Base-by-base conservation (phyloP, 2,888 invertebrate genomes). In the Acanthoscelides obtectus region DNA sequence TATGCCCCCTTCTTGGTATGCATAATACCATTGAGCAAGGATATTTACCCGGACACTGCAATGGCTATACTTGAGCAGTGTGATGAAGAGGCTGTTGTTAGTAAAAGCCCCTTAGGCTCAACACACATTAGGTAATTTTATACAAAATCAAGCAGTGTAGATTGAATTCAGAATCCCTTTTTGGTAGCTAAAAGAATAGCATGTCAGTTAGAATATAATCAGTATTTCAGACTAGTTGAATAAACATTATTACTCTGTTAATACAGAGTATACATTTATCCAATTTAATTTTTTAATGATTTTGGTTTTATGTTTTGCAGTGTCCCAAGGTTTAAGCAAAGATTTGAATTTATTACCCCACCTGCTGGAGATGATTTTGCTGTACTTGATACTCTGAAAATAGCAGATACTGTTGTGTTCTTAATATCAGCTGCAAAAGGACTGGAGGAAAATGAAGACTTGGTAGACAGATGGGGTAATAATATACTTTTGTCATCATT, bases 401-500 rank as follows among this genome's bases (percentile, higher is more conserved):
- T 96, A 5, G 92, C 95, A 22, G 97, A 97, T 82, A 94, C 94
- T 0, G 89, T 95, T 0, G 81, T 98, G 2, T 91, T 96, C 82
- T 84, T 97, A 8, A 88, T 94, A 66, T 94, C 94, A 0, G 92
- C 93, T 0, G 83, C 85, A 73, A 83, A 84, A 76, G 88, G 88
- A 12, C 86, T 90, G 70, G 83, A 80, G 75, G 81, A 81, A 69
- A 83, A 80, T 73, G 89, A 91, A 76, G 91, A 92, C 75, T 88
- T 93, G 0, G 88, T 95, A 66, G 95, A 96, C 82, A 89, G 90
- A 73, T 93, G 92, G 90, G 96, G 95, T 0, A 91, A 93, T 77
- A 90, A 91, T 79, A 89, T 95, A 21, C 87, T 97, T 22, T 90
- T 92, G 20, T 88, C 94, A 79, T 88, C 94, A 4, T 89, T 94